Conservation (phyloP, 2,797 vertebrate species). For the Peromyscus melanophrys region DNA sequence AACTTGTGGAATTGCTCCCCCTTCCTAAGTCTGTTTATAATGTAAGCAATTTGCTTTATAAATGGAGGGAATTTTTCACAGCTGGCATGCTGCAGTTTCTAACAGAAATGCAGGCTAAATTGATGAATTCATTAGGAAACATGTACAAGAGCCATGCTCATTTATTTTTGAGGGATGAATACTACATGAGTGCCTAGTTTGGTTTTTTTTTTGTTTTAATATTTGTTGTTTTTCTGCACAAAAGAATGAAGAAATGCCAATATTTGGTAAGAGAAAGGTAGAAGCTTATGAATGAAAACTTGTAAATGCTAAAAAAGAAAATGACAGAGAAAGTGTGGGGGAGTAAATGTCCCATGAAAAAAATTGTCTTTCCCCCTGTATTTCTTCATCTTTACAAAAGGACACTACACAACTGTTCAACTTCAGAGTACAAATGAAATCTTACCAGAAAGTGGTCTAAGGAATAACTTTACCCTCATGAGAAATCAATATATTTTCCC, state of each 20-base stretch:
- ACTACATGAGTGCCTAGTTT: not conserved
- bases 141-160: conserved; percentile 27
- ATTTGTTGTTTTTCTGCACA: conserved; percentile 23
- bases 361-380: not conserved
- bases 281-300: not conserved
- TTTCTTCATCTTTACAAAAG: not conserved
- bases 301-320: not conserved
- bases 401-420: not conserved
- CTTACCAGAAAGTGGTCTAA: not conserved
- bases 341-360: not conserved
- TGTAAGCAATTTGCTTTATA: conserved; percentile 73
- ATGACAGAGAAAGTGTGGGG: not conserved
- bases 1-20: conserved; percentile 23
- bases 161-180: conserved; percentile 71
- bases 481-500: not conserved
- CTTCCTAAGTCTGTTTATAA: conserved; percentile 65
- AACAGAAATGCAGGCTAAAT: conserved; percentile 72
- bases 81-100: conserved; percentile 68
- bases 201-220: conserved; percentile 43
- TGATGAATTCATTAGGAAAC: conserved; percentile 74
- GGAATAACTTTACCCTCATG: not conserved
- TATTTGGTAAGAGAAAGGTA: not conserved
- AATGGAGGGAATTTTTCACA: conserved; percentile 77
- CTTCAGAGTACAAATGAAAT: not conserved
- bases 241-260: not conserved